Conservation (phyloP, 2,797 vertebrate genomes). For the Chelmon rostratus region DNA sequence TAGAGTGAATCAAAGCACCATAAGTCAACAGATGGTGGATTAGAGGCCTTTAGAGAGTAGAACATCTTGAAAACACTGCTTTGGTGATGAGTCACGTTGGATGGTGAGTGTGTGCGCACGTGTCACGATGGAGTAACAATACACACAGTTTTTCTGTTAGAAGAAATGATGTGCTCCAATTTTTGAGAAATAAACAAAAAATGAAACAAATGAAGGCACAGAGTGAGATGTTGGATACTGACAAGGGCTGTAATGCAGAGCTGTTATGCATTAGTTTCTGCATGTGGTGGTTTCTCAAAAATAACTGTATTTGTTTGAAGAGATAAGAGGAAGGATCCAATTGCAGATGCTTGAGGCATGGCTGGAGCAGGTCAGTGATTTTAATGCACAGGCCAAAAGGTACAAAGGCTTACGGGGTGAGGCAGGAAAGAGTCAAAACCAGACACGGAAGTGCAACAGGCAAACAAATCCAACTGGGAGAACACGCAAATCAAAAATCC, state of each 20-base stretch:
- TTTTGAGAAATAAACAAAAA: too few species aligned
- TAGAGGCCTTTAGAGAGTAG: slow-evolving; percentile 13
- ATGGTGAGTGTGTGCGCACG: neutral
- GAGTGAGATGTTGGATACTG: neutral
- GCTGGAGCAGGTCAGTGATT: too few species aligned
- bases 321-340: too few species aligned
- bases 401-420: too few species aligned
- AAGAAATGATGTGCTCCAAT: neutral
- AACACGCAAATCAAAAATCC: too few species aligned
- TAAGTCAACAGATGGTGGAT: slow-evolving; percentile 33
- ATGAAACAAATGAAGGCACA: neutral
- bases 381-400: too few species aligned
- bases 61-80: neutral
- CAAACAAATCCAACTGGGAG: too few species aligned
- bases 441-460: too few species aligned
- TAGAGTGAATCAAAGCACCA: slow-evolving; percentile 1
- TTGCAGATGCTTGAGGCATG: too few species aligned
- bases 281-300: neutral
- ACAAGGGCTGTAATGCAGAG: neutral
- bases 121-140: neutral
- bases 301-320: neutral
- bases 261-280: neutral
- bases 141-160: neutral
- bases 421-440: too few species aligned
- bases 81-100: slow-evolving; percentile 14